Evolutionary conservation across 1,140 invertebrate species (phyloP), one percentile per base, ranked within the genome.

Genomic region (Ruditapes philippinarum): DNA sequence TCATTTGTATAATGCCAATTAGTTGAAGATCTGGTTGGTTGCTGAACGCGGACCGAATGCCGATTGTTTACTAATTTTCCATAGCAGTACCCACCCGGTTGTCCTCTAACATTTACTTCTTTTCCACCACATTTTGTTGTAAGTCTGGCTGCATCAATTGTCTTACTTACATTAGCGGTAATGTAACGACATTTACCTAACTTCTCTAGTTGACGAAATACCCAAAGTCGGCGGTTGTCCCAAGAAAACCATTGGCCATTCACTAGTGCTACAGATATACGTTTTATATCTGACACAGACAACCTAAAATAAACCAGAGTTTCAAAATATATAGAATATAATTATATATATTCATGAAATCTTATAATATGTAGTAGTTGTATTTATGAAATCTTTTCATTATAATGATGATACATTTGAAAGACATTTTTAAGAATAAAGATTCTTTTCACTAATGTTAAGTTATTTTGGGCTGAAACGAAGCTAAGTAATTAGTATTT

Each of bases 181-280:
- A 84, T 74, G 36, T 28, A 38, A 11, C n/a, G n/a, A 54, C 65
- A 84, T 40, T 84, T 84, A 19, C 65, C 65, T 25, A 73, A 68
- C 62, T 45, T 45, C 38, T 84, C 82, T n/a, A 84, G 65, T 22
- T 84, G 82, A 31, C 68, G 65, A 68, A 73, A 84, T 38, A 84
- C 68, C 82, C 82, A 84, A 14, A 84, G 65, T 36, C 82, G 65
- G 51, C 68, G 49, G 51, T 84, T 84, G 49, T 74, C 42, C 40
- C 17, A 12, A 19, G 82, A 22, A 11, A 84, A n/a, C 82, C 82
- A 84, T 22, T 57, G 22, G 1, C 45, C 65, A 0, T 70, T 49
- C 11, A 36, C 28, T 36, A n/a, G 28, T 9, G 36, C n/a, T 14
- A 84, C 82, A 4, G 25, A 42, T 38, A 84, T 84, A 17, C 38